A percentile compares a stretch with the other conserved stretches of the same genome.
Evolutionary conservation across 1,140 invertebrate genomes (phyloP).

Genomic region (Drosophila carrolli): DNA sequence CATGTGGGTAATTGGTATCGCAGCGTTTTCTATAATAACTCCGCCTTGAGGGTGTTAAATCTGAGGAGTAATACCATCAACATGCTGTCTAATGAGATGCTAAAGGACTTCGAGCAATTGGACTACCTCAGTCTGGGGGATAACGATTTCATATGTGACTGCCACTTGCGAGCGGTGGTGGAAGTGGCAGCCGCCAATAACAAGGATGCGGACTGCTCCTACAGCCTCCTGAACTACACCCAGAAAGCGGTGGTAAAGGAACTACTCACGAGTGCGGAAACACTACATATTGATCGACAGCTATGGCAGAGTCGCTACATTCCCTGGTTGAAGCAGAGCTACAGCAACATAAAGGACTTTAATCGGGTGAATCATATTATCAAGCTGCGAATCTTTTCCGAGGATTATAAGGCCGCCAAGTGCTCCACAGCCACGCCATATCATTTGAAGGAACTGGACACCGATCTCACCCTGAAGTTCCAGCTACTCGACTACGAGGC

Average conservation of each 20-base stretch:
- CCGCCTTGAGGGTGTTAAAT: conserved; percentile 83
- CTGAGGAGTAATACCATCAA: conserved; percentile 86
- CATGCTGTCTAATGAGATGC: conserved; percentile 85
- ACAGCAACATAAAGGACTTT: conserved; percentile 52
- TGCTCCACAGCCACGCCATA: conserved; percentile 31
- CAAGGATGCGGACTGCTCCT: conserved; percentile 60
- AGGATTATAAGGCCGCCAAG: not conserved
- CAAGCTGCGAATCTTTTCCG: conserved; percentile 39
- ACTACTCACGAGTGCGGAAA: not conserved
- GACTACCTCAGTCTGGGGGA: conserved; percentile 84
- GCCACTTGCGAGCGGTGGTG: conserved; percentile 84
- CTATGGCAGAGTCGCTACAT: conserved; percentile 55
- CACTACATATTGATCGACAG: conserved; percentile 25
- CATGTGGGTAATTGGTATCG: conserved; percentile 85
- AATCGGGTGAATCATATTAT: conserved; percentile 53
- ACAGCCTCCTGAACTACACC: conserved; percentile 42
- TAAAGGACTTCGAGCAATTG: conserved; percentile 81
- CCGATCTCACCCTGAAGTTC: conserved; percentile 58
- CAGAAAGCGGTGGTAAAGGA: conserved; percentile 1
- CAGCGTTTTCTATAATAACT: conserved; percentile 79
- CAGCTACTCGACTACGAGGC: conserved; percentile 80
- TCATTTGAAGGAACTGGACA: conserved; percentile 26
- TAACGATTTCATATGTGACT: conserved; percentile 86
- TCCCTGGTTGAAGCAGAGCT: conserved; percentile 48
- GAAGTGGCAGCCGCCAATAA: conserved; percentile 82